Conservation (phyloP, 2,888 invertebrate genomes). For the Scaeva pyrastri region DNA sequence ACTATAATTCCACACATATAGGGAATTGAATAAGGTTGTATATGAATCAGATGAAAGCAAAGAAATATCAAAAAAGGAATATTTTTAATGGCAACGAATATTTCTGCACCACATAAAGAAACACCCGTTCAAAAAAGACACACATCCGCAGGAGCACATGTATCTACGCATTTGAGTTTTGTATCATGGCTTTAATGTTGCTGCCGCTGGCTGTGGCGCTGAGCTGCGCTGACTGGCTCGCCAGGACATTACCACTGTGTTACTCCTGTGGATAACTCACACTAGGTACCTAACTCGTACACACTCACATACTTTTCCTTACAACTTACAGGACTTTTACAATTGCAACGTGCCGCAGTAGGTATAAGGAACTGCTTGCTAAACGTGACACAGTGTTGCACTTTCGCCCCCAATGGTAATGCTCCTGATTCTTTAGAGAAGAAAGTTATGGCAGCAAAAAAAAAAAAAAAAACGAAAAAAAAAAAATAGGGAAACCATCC, state of each 20-base stretch:
- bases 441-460: constrained; percentile 50
- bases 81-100: constrained; percentile 66
- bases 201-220: no score
- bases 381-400: constrained; percentile 76
- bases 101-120: constrained; percentile 69
- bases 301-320: not conserved
- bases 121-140: constrained; percentile 18
- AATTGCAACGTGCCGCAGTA: constrained; percentile 73
- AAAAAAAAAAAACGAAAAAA: constrained; percentile 11
- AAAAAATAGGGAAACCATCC: constrained; percentile 52
- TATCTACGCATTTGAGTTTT: constrained; percentile 57
- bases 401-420: constrained; percentile 54
- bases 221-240: not conserved
- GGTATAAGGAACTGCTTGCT: constrained; percentile 71
- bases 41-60: constrained; percentile 60
- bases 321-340: constrained; percentile 55
- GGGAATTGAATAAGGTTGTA: constrained; percentile 46
- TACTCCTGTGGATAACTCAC: not conserved
- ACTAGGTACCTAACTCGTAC: not conserved
- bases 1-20: not conserved
- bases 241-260: constrained; percentile 23
- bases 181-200: constrained; percentile 15
- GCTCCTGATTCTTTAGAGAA: constrained; percentile 13
- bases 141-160: not conserved
- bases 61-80: constrained; percentile 24